Conservation (phyloP, 2,113 vertebrate species). For the Notothenia rossii region DNA sequence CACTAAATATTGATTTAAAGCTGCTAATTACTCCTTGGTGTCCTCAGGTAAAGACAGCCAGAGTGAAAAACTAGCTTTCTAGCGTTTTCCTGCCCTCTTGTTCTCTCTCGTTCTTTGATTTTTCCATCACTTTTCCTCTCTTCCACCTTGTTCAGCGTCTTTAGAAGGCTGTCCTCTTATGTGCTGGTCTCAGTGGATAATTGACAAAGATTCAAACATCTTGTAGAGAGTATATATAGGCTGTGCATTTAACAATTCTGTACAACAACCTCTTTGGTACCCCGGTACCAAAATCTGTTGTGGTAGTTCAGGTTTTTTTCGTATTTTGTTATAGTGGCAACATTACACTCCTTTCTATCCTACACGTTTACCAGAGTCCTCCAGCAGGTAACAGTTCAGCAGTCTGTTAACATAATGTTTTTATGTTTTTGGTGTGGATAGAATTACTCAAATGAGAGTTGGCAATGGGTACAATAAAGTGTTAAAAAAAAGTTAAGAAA, state of each 20-base stretch:
- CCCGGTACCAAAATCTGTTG: background rate
- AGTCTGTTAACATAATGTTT: too few relatives aligned
- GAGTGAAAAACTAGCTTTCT: slow-evolving; percentile 19
- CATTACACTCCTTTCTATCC: too few relatives aligned
- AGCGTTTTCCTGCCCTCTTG: slow-evolving; percentile 8
- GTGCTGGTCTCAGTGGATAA: slow-evolving; percentile 2
- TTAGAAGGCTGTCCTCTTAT: background rate
- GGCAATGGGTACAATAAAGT: background rate
- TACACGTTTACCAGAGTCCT: too few relatives aligned
- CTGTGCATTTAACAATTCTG: background rate
- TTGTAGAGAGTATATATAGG: background rate
- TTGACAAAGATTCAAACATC: slow-evolving; percentile 1
- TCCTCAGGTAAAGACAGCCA: slow-evolving; percentile 42
- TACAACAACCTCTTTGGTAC: background rate
- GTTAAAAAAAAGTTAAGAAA: background rate
- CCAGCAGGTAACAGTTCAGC: too few relatives aligned
- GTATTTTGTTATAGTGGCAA: too few relatives aligned
- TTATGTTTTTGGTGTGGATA: too few relatives aligned
- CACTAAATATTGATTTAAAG: slow-evolving; percentile 66
- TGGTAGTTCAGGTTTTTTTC: too few relatives aligned
- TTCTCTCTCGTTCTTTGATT: slow-evolving; percentile 21
- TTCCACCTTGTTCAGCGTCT: slow-evolving; percentile 2
- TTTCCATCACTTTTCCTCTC: background rate
- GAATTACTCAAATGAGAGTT: too few relatives aligned
- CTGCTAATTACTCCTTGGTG: slow-evolving; percentile 60